These are phyloP conservation scores for Platerodrilus igneus DNA, from an alignment of 2,888 invertebrate genomes.

Conservation along the genomic window DNA sequence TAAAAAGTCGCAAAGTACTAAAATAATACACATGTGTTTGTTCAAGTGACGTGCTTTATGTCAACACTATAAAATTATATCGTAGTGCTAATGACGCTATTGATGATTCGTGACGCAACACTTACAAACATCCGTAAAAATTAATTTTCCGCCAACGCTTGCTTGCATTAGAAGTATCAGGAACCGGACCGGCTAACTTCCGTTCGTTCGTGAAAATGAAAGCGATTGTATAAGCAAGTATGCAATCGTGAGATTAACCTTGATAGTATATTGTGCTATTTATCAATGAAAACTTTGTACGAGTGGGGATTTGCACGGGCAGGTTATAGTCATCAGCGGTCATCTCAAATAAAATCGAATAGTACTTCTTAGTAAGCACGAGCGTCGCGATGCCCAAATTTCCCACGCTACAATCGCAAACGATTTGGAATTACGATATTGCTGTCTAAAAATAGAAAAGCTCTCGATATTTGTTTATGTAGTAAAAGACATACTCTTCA, in stretches of 20 bases:
- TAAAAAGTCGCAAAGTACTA: too few species aligned
- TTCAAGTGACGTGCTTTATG: conserved; percentile 16
- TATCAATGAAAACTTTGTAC: conserved; percentile 17
- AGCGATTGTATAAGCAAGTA: conserved; percentile 7
- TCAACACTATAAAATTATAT: conserved; percentile 16
- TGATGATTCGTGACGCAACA: conserved; percentile 15
- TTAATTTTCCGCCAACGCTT: not conserved
- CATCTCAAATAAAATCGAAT: too few species aligned
- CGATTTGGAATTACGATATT: too few species aligned
- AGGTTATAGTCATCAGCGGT: conserved; percentile 9
- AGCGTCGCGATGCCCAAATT: too few species aligned
- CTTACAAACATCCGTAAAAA: conserved; percentile 17
- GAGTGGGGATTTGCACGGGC: conserved; percentile 11
- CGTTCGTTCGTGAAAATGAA: conserved; percentile 3
- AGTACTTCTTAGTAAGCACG: too few species aligned
- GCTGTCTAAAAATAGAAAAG: too few species aligned
- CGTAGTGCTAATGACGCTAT: conserved; percentile 19
- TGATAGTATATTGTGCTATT: conserved; percentile 20
- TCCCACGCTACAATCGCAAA: too few species aligned
- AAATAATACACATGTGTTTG: conserved; percentile 17
- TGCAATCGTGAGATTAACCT: conserved; percentile 14
- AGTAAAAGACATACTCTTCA: too few species aligned
- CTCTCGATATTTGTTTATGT: too few species aligned
- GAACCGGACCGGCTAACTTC: not conserved
- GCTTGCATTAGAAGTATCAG: not conserved